These are phyloP conservation scores for Gymnocheta viridis DNA, from an alignment of 2,888 invertebrate genomes.

Conservation along the genomic window DNA sequence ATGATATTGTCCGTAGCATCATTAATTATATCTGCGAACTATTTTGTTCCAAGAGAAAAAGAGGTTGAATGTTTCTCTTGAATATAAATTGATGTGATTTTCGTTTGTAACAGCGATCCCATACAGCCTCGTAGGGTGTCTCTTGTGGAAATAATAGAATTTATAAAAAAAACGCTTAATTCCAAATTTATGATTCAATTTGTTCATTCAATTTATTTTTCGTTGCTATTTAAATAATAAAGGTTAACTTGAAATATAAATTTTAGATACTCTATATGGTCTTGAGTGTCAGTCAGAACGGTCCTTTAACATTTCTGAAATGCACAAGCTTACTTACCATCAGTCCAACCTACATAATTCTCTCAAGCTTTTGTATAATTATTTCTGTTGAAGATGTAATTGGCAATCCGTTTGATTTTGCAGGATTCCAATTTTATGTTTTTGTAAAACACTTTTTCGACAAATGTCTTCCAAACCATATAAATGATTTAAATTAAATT, in stretches of 20 bases:
- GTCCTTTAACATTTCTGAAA: no score
- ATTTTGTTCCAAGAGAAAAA: conserved; percentile 3
- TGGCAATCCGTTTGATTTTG: no score
- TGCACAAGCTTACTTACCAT: no score
- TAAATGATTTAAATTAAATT: no score
- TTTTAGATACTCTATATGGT: neutral
- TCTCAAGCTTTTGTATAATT: no score
- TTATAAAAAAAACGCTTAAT: neutral
- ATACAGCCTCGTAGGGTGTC: neutral
- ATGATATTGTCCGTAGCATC: conserved; percentile 34
- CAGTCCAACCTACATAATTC: no score
- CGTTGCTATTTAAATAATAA: neutral
- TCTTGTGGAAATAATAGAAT: neutral
- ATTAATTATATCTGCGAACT: conserved; percentile 60
- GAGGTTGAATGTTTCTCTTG: neutral
- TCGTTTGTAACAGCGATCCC: neutral
- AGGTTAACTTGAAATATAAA: neutral
- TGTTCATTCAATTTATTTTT: conserved; percentile 25
- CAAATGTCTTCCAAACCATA: no score
- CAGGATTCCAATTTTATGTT: no score
- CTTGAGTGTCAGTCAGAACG: neutral
- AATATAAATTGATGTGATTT: conserved; percentile 39
- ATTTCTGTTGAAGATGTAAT: no score
- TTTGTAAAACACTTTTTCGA: no score
- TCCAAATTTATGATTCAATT: conserved; percentile 55